Conservation (phyloP, 2,797 vertebrate species). For the Urocyon cinereoargenteus region DNA sequence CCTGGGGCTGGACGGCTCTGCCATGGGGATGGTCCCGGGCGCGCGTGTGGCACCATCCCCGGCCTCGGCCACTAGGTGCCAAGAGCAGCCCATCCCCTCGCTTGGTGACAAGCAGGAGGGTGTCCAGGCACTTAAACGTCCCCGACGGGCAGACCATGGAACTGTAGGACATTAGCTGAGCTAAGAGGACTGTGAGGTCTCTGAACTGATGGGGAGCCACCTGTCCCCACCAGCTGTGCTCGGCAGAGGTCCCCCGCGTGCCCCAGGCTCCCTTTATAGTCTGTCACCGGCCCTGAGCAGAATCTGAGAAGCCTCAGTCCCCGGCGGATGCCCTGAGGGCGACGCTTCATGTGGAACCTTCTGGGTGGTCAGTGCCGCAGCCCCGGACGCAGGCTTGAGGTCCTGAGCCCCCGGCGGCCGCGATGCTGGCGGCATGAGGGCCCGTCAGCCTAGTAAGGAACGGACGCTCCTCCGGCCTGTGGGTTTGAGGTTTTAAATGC, state of each 20-base stretch:
- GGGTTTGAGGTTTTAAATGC: slow-evolving; percentile 68
- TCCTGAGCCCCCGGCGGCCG: rapidly evolving
- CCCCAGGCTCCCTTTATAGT: background rate
- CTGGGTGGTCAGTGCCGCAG: background rate
- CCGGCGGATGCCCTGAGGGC: background rate
- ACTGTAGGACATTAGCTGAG: background rate
- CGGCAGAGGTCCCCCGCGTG: background rate
- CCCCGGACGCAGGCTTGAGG: background rate
- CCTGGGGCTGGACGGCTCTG: background rate
- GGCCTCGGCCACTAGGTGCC: background rate
- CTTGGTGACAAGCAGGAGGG: background rate
- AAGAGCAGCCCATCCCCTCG: background rate
- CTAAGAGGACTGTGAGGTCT: background rate
- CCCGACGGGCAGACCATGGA: background rate
- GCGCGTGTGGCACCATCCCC: background rate
- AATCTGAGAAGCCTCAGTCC: background rate
- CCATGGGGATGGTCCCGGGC: background rate
- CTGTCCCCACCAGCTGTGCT: background rate
- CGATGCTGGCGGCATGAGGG: rapidly evolving
- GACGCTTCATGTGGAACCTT: no score
- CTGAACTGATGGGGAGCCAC: background rate
- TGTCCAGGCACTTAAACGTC: background rate
- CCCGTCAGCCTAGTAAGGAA: rapidly evolving
- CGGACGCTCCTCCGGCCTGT: background rate
- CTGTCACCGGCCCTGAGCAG: background rate